Evolutionary conservation across 2,888 invertebrate genomes (phyloP), one percentile per base, ranked within the genome.

Genomic region (Tanytarsus gracilentus): DNA sequence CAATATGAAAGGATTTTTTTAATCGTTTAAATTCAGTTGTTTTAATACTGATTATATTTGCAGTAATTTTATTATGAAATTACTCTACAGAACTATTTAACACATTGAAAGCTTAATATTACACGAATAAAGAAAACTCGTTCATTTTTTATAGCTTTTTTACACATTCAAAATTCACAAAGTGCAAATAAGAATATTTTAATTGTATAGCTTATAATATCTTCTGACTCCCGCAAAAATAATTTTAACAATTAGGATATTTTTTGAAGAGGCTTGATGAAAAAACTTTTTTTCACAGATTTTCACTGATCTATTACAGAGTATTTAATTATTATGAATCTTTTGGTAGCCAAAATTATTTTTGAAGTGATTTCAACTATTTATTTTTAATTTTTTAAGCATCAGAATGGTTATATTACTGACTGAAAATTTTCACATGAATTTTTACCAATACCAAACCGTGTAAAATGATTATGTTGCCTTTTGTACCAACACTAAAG

Each of bases 391-490:
- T 51, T 51, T 51, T 51, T 18, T 27, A 30, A 51, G 51, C 30
- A 51, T 29, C 29, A 51, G 27, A 18, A 30, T n/a, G 11, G 21
- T 16, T 26, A 27, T 25, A n/a, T 51, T 51, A 51, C 29, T 51
- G 30, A 51, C 51, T 51, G 29, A 30, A 51, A 51, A 51, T 51
- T 51, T 51, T 51, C 30, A 51, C 30, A 51, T 51, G 29, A 51
- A 16, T 6, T 44, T 44, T 8, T 21, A 44, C 27, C 9, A 7
- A 51, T 16, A 39, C 6, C n/a, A n/a, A 39, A 51, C 51, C 7
- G 18, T 18, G 8, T 9, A 6, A 29, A 4, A 51, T 18, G 4
- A 18, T 51, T 27, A 29, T 51, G 51, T 51, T 51, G 51, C 51
- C 30, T 9, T n/a, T n/a, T n/a, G n/a, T 16, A 51, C 30, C 14